Evolutionary conservation across 1,140 invertebrate genomes (phyloP), one percentile per base, ranked within the genome.

Genomic region (Homarus americanus): DNA sequence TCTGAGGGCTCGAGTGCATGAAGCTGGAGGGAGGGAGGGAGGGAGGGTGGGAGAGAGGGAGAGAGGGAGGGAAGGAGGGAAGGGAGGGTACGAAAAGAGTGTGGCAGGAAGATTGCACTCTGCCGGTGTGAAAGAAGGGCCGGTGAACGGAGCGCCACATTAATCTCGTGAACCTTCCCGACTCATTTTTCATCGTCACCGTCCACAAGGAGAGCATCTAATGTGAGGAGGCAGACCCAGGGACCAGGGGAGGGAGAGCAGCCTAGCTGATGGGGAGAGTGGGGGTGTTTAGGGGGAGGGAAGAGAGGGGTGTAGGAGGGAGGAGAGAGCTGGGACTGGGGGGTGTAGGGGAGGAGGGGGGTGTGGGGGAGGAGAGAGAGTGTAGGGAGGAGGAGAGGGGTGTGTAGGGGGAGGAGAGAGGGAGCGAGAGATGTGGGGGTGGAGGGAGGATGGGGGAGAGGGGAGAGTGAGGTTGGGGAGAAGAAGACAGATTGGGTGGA

Each of bases 161-260:
- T 82, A 82, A 73, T 73, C 82, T 84, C 63, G 38, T 66, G 32
- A 44, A 41, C 83, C n/a, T n/a, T n/a, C 75, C 83, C 12, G 41
- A 36, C 66, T 75, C 83, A 75, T 73, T 73, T 49, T 44, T 53
- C 40, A 75, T 53, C 83, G 83, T 73, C 72, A 85, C n/a, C 41
- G 41, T 73, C 83, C n/a, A 34, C 44, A 75, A 40, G 66, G 69
- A 53, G 10, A 75, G 15, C 66, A 72, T 85, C 66, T 85, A 72
- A 85, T 85, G 82, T 85, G 66, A 69, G 32, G 53, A 85, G 69
- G n/a, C 40, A 73, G 44, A 75, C 9, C 17, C 24, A 17, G 49
- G 53, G 40, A 34, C 20, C 34, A n/a, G 44, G 69, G 44, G 32
- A 17, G 44, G 44, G 34, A 73, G 20, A 36, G 44, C 24, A 28